Base-by-base conservation (phyloP, 2,888 invertebrate genomes). In the Melikaiella ostensackeni region DNA sequence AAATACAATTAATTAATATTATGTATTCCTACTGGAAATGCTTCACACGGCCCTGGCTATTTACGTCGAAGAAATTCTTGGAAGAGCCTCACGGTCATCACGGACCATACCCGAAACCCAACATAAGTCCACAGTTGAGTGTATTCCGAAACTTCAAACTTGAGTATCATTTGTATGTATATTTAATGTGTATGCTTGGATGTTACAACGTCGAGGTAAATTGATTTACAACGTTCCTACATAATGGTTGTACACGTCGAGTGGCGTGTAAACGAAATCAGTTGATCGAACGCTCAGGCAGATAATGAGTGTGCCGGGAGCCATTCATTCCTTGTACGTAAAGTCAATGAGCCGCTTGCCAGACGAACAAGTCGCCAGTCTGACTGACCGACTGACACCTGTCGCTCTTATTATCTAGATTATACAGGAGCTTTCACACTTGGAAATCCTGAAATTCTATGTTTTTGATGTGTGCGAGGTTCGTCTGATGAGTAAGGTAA, bases 181-280 rank as follows among this genome's bases (percentile, higher is more conserved):
- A 50, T 30, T 21, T 46, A 46, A 46, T 46, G 9, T 46, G 27
- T 38, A 66, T 66, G 42, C 16, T 42, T 42, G n/a, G 6, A n/a
- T 50, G 9, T 42, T 64, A 64, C 16, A 42, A 27, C n/a, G 19
- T 19, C 19, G 13, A 30, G 19, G 70, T 8, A 70, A 50, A 70
- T 70, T 70, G 30, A 70, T 70, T 70, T 50, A 70, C 27, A 50
- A n/a, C 50, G 19, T 50, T 30, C 1, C 46, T 46, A 46, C 50
- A 50, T 70, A 50, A 50, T 70, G 70, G n/a, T 46, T n/a, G 19
- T 11, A 30, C 46, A 50, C 16, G 27, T 66, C 38, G 38, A 24
- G 19, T 70, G 30, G n/a, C 46, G 46, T 50, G 70, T 70, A 30
- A 70, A 70, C 46, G 70, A 46, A 70, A 70, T 70, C 70, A 50